Evolutionary conservation across 2,113 vertebrate species (phyloP).

Genomic region (Brachypteracias leptosomus): DNA sequence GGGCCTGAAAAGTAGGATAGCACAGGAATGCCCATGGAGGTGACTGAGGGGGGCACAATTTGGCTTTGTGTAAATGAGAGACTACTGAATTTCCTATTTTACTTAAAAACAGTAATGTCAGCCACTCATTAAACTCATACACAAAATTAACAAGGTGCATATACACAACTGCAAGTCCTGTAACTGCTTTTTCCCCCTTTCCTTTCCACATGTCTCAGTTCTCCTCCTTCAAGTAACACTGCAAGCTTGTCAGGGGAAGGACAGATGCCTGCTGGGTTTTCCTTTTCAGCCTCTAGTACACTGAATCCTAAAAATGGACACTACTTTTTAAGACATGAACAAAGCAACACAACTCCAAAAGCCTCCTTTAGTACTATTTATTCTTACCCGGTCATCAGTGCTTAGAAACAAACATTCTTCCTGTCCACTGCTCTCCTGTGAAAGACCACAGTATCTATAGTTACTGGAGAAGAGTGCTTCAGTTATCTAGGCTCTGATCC

Average conservation of each 20-base stretch:
- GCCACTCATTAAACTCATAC: background rate
- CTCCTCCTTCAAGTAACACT: background rate
- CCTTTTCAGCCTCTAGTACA: constrained; percentile 21
- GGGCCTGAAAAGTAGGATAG: background rate
- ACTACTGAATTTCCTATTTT: background rate
- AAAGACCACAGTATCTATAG: constrained; percentile 61
- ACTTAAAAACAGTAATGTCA: background rate
- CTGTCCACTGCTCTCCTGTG: constrained; percentile 34
- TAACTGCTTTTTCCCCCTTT: background rate
- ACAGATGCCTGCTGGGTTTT: constrained; percentile 35
- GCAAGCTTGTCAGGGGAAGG: background rate
- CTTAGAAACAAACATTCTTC: constrained; percentile 65
- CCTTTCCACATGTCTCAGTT: background rate
- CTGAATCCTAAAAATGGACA: constrained; percentile 40
- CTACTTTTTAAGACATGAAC: background rate
- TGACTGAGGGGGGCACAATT: background rate
- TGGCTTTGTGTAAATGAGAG: background rate
- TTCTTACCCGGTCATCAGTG: background rate
- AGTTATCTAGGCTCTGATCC: constrained; percentile 34
- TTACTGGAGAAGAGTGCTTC: constrained; percentile 42
- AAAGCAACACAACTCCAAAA: constrained; percentile 35
- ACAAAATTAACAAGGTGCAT: background rate
- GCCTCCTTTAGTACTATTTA: constrained; percentile 43
- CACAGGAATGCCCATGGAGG: background rate
- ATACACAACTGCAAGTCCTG: background rate